Percentiles rank a stretch among this genome's conserved stretches.
Conservation (phyloP, 2,797 vertebrate species). For the Ispidina picta region DNA sequence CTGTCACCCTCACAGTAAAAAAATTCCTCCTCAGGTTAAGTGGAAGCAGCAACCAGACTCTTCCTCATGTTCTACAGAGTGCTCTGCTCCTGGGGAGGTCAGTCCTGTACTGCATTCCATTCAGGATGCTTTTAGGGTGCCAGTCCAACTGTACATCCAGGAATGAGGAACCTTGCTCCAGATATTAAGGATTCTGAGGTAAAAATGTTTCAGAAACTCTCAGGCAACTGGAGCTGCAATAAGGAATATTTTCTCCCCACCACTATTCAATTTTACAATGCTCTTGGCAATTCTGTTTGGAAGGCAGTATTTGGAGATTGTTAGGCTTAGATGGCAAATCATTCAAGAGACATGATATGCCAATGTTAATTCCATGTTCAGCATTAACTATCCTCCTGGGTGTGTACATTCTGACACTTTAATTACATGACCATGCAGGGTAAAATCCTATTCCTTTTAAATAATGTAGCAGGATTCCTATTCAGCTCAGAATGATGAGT, state of each 20-base stretch:
- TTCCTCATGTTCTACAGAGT: background rate
- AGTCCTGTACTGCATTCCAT: accelerated
- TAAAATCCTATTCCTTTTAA: background rate
- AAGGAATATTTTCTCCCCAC: background rate
- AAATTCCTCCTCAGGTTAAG: background rate
- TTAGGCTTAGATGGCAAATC: background rate
- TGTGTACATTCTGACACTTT: background rate
- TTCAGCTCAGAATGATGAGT: background rate
- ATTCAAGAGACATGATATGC: background rate
- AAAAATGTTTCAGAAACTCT: conserved; percentile 14
- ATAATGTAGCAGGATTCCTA: background rate
- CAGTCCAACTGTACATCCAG: background rate
- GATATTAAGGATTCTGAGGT: background rate
- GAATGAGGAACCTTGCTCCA: background rate
- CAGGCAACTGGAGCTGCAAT: background rate
- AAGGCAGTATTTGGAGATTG: background rate
- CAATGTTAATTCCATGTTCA: background rate
- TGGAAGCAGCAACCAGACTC: background rate
- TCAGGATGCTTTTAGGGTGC: conserved; percentile 13
- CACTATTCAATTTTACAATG: background rate
- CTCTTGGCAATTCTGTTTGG: background rate
- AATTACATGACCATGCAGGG: background rate
- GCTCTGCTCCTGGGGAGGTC: background rate
- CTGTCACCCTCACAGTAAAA: too few species aligned
- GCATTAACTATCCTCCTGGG: background rate